phyloP scores from a whole-genome alignment of 1,140 invertebrate genomes.

The Steinernema khuongi region DNA sequence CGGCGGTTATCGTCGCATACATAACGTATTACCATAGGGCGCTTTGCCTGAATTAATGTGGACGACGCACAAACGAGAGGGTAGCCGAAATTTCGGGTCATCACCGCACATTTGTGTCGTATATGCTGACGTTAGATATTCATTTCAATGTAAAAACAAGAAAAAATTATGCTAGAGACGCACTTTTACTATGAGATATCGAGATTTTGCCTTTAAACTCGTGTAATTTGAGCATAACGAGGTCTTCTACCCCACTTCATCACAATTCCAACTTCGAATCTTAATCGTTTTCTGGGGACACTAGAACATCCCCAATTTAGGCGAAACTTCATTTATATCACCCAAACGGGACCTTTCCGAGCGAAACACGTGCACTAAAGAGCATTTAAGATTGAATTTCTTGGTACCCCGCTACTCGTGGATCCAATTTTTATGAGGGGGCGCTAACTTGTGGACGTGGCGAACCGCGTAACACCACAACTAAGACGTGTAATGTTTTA shows the following conservation, averaged over 20 bases:
- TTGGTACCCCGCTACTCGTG: too few relatives aligned
- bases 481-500: background rate
- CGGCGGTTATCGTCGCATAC: background rate
- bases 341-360: background rate
- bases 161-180: background rate
- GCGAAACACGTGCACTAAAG: background rate
- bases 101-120: too few relatives aligned
- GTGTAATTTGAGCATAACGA: slow-evolving; percentile 7
- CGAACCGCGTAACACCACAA: too few relatives aligned
- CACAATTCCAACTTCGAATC: background rate
- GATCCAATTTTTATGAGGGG: too few relatives aligned
- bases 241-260: background rate
- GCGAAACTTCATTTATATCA: background rate
- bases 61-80: background rate
- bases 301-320: background rate
- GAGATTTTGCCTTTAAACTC: background rate
- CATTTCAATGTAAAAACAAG: too few relatives aligned
- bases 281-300: background rate
- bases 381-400: background rate
- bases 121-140: too few relatives aligned
- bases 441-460: too few relatives aligned
- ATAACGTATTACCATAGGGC: background rate
- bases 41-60: background rate
- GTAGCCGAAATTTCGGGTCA: background rate
- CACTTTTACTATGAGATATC: background rate